Conservation (phyloP, 2,113 vertebrate genomes). For the Naja naja region DNA sequence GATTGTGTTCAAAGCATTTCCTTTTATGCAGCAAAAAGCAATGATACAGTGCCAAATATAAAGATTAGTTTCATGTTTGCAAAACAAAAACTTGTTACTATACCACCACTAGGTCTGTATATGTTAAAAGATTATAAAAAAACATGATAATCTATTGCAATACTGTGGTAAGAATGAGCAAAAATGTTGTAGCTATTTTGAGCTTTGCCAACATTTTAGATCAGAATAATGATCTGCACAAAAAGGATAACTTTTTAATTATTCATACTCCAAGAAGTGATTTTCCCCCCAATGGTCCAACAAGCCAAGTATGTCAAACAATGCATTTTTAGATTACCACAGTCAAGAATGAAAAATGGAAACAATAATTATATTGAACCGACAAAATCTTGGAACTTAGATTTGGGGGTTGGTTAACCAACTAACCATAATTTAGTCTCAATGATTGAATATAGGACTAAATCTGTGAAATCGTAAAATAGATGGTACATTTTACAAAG, state of each 20-base stretch:
- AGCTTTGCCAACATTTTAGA: background rate
- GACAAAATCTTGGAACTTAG: conserved; percentile 27
- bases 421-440: background rate
- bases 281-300: conserved; percentile 26
- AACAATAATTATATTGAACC: conserved; percentile 19
- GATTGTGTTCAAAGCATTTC: background rate
- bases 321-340: conserved; percentile 13
- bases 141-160: conserved; percentile 13
- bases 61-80: background rate
- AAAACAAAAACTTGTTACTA: background rate
- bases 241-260: conserved; percentile 35
- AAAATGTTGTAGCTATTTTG: conserved; percentile 2
- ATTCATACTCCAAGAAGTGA: background rate
- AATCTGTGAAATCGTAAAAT: background rate
- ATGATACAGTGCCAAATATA: background rate
- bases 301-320: conserved; percentile 27
- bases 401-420: background rate
- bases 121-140: conserved; percentile 25
- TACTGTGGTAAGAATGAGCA: background rate
- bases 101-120: background rate
- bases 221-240: conserved; percentile 18
- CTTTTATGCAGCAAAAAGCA: conserved; percentile 8
- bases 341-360: conserved; percentile 33
- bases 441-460: background rate
- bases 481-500: conserved; percentile 21